Percentiles rank a stretch among this genome's conserved stretches.
phyloP scores from a whole-genome alignment of 2,888 invertebrate genomes.

The Axea sp. region DNA sequence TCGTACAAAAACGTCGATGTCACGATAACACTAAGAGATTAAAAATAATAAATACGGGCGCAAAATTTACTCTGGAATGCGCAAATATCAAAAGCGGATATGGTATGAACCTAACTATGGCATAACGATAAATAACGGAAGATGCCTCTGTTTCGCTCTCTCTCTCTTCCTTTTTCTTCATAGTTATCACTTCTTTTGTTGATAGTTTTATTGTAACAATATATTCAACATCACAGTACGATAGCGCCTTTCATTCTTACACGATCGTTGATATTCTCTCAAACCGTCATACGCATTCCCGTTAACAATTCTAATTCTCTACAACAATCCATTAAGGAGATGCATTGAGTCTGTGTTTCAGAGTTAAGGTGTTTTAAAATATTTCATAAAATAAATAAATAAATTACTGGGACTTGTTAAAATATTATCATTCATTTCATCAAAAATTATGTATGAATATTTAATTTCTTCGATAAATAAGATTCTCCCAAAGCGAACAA shows the following conservation, averaged over 20 bases:
- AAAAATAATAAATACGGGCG: slow-evolving; percentile 30
- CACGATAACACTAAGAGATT: slow-evolving; percentile 23
- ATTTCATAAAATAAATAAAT: too few species aligned
- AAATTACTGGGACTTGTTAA: too few species aligned
- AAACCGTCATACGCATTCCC: slow-evolving; percentile 69
- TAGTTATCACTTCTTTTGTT: slow-evolving; percentile 63
- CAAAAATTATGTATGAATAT: too few species aligned
- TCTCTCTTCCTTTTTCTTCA: slow-evolving; percentile 13
- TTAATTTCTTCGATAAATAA: too few species aligned
- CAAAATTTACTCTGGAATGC: slow-evolving; percentile 49
- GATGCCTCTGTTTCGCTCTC: slow-evolving; percentile 19
- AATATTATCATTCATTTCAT: too few species aligned
- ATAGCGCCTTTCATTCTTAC: slow-evolving; percentile 78
- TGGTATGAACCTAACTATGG: slow-evolving; percentile 46
- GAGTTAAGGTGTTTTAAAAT: too few species aligned
- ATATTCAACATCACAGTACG: slow-evolving; percentile 79
- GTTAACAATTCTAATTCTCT: slow-evolving; percentile 73
- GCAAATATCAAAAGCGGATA: slow-evolving; percentile 46
- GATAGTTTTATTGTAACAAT: slow-evolving; percentile 70
- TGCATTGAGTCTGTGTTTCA: too few species aligned
- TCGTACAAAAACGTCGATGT: slow-evolving; percentile 22
- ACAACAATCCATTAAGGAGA: slow-evolving; percentile 73
- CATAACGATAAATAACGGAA: slow-evolving; percentile 54
- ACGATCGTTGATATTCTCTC: slow-evolving; percentile 74
- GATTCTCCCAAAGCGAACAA: too few species aligned